Conservation (phyloP, 2,888 invertebrate genomes). For the Drosophila recens region DNA sequence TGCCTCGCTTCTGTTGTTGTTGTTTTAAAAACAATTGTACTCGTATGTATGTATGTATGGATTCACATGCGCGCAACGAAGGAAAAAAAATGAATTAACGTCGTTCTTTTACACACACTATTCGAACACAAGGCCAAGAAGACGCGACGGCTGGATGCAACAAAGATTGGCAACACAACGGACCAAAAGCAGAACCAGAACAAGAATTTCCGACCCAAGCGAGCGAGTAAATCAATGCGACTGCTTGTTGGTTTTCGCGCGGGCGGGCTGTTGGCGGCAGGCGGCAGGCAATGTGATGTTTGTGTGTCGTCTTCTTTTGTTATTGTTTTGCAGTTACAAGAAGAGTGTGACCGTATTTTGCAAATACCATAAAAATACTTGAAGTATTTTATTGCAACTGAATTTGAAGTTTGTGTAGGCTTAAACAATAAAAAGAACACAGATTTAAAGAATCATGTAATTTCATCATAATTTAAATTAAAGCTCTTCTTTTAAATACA, state of each 20-base stretch:
- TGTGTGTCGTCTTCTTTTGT: constrained; percentile 62
- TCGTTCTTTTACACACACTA: constrained; percentile 25
- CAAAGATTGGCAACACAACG: constrained; percentile 42
- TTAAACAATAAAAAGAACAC: background rate
- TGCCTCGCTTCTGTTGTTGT: constrained; percentile 18
- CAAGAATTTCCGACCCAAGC: constrained; percentile 43
- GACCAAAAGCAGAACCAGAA: constrained; percentile 40
- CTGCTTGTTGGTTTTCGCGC: constrained; percentile 33
- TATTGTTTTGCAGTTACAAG: constrained; percentile 56
- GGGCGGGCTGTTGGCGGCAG: constrained; percentile 45
- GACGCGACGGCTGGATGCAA: constrained; percentile 48
- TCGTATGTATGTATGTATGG: constrained; percentile 1
- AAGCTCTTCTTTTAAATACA: too few species aligned
- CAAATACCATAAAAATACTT: background rate
- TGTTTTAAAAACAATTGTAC: constrained; percentile 16
- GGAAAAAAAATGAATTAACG: constrained; percentile 27
- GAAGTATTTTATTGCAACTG: background rate
- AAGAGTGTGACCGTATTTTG: constrained; percentile 34
- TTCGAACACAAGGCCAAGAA: constrained; percentile 30
- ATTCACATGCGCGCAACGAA: constrained; percentile 37
- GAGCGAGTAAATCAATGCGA: constrained; percentile 50
- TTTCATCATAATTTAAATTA: too few species aligned
- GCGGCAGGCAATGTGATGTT: constrained; percentile 65
- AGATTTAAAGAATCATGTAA: too few species aligned
- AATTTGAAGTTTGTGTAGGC: background rate